A percentile compares a stretch with the other conserved stretches of the same genome.
These are phyloP conservation scores for Lemur catta DNA, from an alignment of 2,797 vertebrate species.

Conservation along the genomic window DNA sequence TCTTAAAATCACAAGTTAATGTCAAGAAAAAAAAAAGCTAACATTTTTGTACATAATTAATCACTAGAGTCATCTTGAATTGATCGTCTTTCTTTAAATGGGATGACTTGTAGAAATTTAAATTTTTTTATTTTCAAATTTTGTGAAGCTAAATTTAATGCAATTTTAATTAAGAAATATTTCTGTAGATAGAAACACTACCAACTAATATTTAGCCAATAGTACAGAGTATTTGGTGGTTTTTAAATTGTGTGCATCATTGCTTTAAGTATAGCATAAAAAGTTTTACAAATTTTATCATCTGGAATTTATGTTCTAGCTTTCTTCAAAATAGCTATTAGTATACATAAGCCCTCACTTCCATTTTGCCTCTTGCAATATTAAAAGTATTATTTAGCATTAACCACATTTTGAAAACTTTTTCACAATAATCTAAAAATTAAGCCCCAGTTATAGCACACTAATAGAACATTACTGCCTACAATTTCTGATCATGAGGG, in stretches of 20 bases:
- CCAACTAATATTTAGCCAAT: background rate
- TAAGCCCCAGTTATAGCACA: background rate
- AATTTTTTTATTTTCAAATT: background rate
- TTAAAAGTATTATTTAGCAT: background rate
- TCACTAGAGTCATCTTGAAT: background rate
- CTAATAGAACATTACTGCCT: background rate
- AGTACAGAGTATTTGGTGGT: background rate
- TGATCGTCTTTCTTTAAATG: constrained; percentile 22
- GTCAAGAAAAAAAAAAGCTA: background rate
- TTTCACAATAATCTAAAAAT: constrained; percentile 24
- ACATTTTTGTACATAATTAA: constrained; percentile 43
- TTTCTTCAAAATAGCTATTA: constrained; percentile 14
- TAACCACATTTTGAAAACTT: constrained; percentile 19
- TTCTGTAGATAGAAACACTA: constrained; percentile 7
- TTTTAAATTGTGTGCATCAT: background rate
- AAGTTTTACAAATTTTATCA: background rate
- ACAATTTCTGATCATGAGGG: background rate
- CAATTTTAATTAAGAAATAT: background rate
- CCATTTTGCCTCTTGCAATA: background rate
- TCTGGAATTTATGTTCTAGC: background rate
- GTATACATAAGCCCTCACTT: background rate
- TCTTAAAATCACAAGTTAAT: constrained; percentile 37
- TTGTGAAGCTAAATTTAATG: background rate
- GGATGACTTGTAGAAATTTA: background rate
- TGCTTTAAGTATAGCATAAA: background rate